Base-by-base conservation (phyloP, 1,140 invertebrate species). In the Lycorma delicatula region DNA sequence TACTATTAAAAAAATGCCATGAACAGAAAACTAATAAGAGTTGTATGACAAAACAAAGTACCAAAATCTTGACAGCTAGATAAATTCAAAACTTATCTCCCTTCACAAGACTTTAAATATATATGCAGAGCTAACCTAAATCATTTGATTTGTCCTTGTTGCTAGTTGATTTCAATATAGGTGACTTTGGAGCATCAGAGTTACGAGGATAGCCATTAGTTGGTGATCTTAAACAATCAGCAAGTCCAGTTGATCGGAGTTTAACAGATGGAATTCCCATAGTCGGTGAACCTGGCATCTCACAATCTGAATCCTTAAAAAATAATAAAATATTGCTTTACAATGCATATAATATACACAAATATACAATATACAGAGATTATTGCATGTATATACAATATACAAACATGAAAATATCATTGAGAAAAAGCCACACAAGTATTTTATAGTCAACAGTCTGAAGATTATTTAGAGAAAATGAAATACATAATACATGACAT, bases 191-290 rank as follows among this genome's bases (percentile, higher is more conserved):
- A 25, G 63, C 52, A 44, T 44, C 41, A 3, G 41, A 44, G 23
- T 16, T 22, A 5, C 41, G 5, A 16, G 68, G 62, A 5, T 70
- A 68, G 7, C 73, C 72, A 58, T 79, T 77, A 9, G 73, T 76
- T 1, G 76, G 77, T 49, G 76, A 78, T 41, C 71, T 69, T 18
- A 77, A 57, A 12, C 63, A 66, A 51, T 72, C 69, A 36, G 68
- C 66, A 3, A 71, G 46, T 16, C 71, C 70, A 11, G 72, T 72
- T 1, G 74, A 71, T n/a, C 74, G 64, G 13, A 77, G 51, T 56
- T 73, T 72, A 11, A 74, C 70, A 13, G 70, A 68, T 41, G 70
- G 61, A 36, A 69, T 47, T 20, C 64, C 22, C 28, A 13, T 44
- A 2, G 41, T 44, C 1, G 60, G 57, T 11, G 63, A 64, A 31